Evolutionary conservation across 2,797 vertebrate genomes (phyloP), one percentile per base, ranked within the genome.

Genomic region (Pipistrellus kuhlii): DNA sequence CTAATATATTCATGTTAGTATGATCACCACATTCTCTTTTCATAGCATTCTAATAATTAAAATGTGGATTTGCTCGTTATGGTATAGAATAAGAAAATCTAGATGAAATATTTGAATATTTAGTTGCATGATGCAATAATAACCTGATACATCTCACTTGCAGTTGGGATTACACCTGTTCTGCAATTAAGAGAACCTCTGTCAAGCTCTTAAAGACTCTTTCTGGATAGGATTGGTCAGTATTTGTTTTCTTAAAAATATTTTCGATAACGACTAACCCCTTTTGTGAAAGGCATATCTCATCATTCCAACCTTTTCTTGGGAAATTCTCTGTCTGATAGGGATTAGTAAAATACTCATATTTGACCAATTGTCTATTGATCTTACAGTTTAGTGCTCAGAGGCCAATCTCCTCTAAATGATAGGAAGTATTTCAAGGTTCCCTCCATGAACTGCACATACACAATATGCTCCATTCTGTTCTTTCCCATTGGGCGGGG

Each of bases 21-120:
- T 68, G 46, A 73, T 85, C 48, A 91, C 4, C 46, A 0, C 15
- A 48, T 81, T 90, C 14, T 64, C 8, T 66, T 59, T 41, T 68
- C 1, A 77, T 3, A 86, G 7, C 27, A 46, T 81, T 83, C 85
- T 44, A 85, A 44, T 51, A 62, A 41, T 55, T 25, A 62, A 72
- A 71, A 68, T 25, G 15, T 5, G 81, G 9, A 1, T 77, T 80
- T 89, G 3, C 4, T 75, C 66, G 64, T 41, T 83, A 35, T 35
- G 0, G 32, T 75, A 72, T 71, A n/a, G 11, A 83, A 91, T 64
- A 91, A 89, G 8, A 21, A 93, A 84, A 64, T 38, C 76, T 18
- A 80, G 18, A 25, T 38, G 5, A 3, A 62, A 85, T 6, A 59
- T 68, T 82, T 62, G 38, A 91, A 27, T 78, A 46, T 75, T 51